Evolutionary conservation across 2,113 vertebrate genomes (phyloP).

Genomic region (Dunckerocampus dactyliophorus): DNA sequence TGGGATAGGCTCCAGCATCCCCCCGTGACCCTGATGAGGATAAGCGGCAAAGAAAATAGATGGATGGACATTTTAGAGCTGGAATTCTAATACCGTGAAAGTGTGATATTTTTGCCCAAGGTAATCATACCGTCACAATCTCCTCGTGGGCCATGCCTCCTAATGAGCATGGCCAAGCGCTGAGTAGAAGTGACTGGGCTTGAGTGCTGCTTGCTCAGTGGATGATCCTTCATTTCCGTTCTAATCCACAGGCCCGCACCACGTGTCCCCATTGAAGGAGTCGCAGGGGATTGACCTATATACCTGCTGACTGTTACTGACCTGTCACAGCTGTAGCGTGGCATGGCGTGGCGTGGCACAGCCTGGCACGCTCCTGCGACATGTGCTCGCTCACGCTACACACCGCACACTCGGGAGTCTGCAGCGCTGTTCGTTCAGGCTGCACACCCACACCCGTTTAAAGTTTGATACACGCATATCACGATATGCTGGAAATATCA

Average conservation of each 20-base stretch:
- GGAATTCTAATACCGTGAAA: no score
- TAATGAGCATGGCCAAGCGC: not conserved
- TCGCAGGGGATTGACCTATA: slow-evolving; percentile 72
- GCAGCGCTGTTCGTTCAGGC: slow-evolving; percentile 34
- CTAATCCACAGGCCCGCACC: slow-evolving; percentile 67
- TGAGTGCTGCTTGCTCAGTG: slow-evolving; percentile 53
- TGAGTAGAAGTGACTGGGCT: slow-evolving; percentile 29
- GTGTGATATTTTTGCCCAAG: no score
- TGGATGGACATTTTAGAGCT: no score
- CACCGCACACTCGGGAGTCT: slow-evolving; percentile 33
- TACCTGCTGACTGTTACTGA: slow-evolving; percentile 71
- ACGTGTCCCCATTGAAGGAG: slow-evolving; percentile 73
- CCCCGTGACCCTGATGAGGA: no score
- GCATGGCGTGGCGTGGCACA: slow-evolving; percentile 23
- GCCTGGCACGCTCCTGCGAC: slow-evolving; percentile 43
- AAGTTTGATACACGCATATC: slow-evolving; percentile 3
- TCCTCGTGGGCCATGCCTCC: not conserved
- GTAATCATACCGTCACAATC: no score
- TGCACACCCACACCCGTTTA: slow-evolving; percentile 6
- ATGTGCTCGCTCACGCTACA: slow-evolving; percentile 53
- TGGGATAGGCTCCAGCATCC: no score
- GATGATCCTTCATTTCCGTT: slow-evolving; percentile 77
- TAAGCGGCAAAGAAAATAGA: no score
- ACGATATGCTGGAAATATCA: not conserved
- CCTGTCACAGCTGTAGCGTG: slow-evolving; percentile 48